Evolutionary conservation across 2,888 invertebrate genomes (phyloP).

Genomic region (Herminia tarsipennalis): DNA sequence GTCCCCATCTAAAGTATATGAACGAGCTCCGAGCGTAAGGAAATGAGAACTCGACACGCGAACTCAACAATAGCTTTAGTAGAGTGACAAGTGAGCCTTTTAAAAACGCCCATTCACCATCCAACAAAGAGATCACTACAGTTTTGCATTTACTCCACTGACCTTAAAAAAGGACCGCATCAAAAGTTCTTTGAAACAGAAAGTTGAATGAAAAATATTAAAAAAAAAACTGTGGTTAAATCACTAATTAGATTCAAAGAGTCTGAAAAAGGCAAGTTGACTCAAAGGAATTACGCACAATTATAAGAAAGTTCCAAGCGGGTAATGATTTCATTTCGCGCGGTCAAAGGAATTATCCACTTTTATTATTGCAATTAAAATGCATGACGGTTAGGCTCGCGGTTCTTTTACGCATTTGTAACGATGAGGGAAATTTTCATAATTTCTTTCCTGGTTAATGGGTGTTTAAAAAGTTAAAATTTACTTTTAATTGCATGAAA

Average conservation of each 20-base stretch:
- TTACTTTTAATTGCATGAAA: conserved; percentile 2
- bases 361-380: conserved; percentile 41
- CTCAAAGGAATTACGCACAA: conserved; percentile 35
- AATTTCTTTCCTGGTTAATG: conserved; percentile 1
- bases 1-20: too few species aligned
- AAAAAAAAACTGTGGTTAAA: conserved; percentile 44
- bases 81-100: conserved; percentile 1
- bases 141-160: conserved; percentile 22
- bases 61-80: neutral
- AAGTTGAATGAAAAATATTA: conserved; percentile 36
- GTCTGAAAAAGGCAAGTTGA: conserved; percentile 32
- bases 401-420: conserved; percentile 5
- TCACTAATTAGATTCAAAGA: conserved; percentile 47
- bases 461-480: conserved; percentile 3
- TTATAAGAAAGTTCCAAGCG: conserved; percentile 27
- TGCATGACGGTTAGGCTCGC: conserved; percentile 12
- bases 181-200: conserved; percentile 21
- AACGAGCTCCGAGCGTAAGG: neutral
- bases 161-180: conserved; percentile 12
- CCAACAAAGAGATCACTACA: conserved; percentile 18
- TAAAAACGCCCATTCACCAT: conserved; percentile 2
- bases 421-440: neutral
- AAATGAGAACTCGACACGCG: neutral
- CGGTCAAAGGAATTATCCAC: conserved; percentile 25
- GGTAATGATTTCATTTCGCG: conserved; percentile 37